Base-by-base conservation (phyloP, 1,140 invertebrate species). In the Sycobia sp. region DNA sequence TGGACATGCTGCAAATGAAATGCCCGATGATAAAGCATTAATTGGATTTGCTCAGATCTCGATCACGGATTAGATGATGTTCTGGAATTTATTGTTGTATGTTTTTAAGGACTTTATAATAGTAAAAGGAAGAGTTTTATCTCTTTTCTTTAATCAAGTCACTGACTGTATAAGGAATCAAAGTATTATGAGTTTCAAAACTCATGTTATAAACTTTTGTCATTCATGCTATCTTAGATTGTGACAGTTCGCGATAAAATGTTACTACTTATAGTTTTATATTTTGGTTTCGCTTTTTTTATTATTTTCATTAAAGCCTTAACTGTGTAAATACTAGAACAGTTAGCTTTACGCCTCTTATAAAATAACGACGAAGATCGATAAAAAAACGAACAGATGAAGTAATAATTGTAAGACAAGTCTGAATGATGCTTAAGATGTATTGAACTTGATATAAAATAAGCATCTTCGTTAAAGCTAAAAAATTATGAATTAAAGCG, bases 21-120 rank as follows among this genome's bases (percentile, higher is more conserved):
- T 90, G 22, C 88, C 92, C 16, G 96, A 98, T 82, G 96, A 98
- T 76, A 94, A 95, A 70, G 91, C 94, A 10, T 84, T 99, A 61
- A 89, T 97, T 74, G 97, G 96, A 71, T 98, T 92, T 86, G 97
- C 97, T 76, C 95, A 98, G 84, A 90, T 99, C 69, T 96, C 95
- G 38, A 90, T 96, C 74, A 90, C 90, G 18, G 92, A 94, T 83
- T 94, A 65, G 54, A 39, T 41, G 61, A 49, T 57, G 13, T 43
- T 63, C 50, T 16, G 51, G 13, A 22, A 46, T 56, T 64, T 53
- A 43, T 49, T 7, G 39, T 58, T 64, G n/a, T 38, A 46, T 20
- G 55, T 46, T 64, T 53, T 57, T 50, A 63, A 41, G 27, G 23
- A 49, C 36, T 39, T 62, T 55, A 46, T 25, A 18, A 11, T 14